A percentile compares a stretch with the other conserved stretches of the same genome.
These are phyloP conservation scores for Amphipyra berbera DNA, from an alignment of 2,888 invertebrate genomes.

Conservation along the genomic window DNA sequence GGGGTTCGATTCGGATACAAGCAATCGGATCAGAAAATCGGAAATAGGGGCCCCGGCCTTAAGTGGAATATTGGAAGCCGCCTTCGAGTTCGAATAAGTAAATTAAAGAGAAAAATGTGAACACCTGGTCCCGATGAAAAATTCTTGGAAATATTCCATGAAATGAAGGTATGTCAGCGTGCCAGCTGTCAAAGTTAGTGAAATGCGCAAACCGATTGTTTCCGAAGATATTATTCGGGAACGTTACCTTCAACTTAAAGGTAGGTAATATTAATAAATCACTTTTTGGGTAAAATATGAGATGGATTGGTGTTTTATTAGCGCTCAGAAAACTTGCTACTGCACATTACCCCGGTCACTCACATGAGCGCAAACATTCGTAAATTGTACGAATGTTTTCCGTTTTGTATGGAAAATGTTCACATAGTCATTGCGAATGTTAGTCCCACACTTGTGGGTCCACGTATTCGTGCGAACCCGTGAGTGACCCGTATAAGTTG, in stretches of 20 bases:
- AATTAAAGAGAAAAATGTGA: slow-evolving; percentile 51
- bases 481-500: too few relatives aligned
- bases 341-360: too few relatives aligned
- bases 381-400: too few relatives aligned
- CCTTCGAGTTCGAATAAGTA: slow-evolving; percentile 37
- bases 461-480: too few relatives aligned
- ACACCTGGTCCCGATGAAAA: slow-evolving; percentile 44
- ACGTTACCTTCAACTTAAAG: slow-evolving; percentile 10
- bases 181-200: slow-evolving; percentile 38
- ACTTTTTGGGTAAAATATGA: slow-evolving; percentile 3
- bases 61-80: slow-evolving; percentile 24
- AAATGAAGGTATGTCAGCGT: slow-evolving; percentile 41
- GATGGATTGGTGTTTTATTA: too few relatives aligned
- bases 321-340: too few relatives aligned
- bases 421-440: too few relatives aligned
- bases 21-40: background rate
- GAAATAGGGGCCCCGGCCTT: slow-evolving; percentile 20
- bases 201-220: slow-evolving; percentile 38
- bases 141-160: slow-evolving; percentile 32
- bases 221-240: slow-evolving; percentile 25
- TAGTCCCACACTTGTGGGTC: too few relatives aligned
- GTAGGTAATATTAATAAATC: slow-evolving; percentile 25
- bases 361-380: too few relatives aligned
- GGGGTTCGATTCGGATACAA: too few relatives aligned
- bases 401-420: too few relatives aligned